These are phyloP conservation scores for Synergus laeviventris DNA, from an alignment of 2,888 invertebrate species.

Conservation along the genomic window DNA sequence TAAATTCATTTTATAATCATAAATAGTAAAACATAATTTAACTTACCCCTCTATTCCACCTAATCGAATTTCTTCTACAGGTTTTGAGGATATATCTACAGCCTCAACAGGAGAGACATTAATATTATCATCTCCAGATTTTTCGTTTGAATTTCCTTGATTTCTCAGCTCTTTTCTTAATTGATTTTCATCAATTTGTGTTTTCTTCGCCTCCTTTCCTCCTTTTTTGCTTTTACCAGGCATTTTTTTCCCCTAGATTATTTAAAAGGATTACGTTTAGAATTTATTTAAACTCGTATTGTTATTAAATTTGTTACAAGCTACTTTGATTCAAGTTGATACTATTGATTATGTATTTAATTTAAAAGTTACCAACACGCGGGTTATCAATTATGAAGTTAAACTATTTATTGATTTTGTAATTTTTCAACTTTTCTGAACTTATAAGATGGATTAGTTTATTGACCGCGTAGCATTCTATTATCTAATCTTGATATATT, in stretches of 20 bases:
- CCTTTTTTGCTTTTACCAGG: conserved; percentile 27
- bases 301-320: background rate
- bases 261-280: background rate
- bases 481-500: conserved; percentile 1
- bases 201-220: conserved; percentile 40
- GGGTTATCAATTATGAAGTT: too few species aligned
- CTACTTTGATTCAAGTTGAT: too few species aligned
- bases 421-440: too few species aligned
- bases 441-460: background rate
- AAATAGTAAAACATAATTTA: background rate
- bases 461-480: background rate
- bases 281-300: background rate
- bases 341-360: too few species aligned
- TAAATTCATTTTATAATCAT: background rate
- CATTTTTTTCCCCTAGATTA: conserved; percentile 3
- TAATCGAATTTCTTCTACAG: conserved; percentile 31
- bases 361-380: too few species aligned
- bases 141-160: conserved; percentile 35
- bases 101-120: background rate
- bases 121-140: conserved; percentile 39
- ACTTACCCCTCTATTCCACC: conserved; percentile 28
- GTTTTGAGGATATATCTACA: conserved; percentile 22
- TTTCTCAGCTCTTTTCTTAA: conserved; percentile 58
- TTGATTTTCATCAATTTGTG: conserved; percentile 56
- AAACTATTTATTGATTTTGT: too few species aligned